Conservation (phyloP, 2,797 vertebrate species). For the Zalophus californianus region DNA sequence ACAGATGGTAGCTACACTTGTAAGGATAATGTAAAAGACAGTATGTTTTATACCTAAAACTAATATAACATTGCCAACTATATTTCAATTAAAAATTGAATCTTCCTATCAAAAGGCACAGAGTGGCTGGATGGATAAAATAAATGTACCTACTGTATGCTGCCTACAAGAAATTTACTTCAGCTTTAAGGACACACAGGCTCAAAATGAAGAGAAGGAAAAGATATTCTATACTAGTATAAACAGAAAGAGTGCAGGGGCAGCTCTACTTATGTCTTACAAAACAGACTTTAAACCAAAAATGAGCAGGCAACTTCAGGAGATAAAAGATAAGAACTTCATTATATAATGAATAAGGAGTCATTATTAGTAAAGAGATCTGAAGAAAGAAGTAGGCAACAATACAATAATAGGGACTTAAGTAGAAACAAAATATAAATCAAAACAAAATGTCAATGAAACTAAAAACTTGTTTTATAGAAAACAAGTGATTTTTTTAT, state of each 20-base stretch:
- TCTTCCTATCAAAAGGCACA: neutral
- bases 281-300: neutral
- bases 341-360: neutral
- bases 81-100: neutral
- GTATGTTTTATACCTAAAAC: neutral
- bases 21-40: neutral
- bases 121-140: neutral
- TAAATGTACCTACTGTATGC: neutral
- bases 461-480: neutral
- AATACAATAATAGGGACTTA: neutral
- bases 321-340: neutral
- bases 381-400: neutral
- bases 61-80: neutral
- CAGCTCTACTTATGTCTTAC: neutral
- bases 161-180: neutral
- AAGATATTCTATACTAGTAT: neutral
- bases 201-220: neutral
- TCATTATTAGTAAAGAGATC: neutral
- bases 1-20: neutral
- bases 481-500: conserved; percentile 18
- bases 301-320: neutral
- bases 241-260: neutral
- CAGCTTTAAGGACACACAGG: neutral
- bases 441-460: neutral
- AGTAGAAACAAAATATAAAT: neutral